Base-by-base conservation (phyloP, 2,113 vertebrate genomes). In the Thoracochromis brauschi region DNA sequence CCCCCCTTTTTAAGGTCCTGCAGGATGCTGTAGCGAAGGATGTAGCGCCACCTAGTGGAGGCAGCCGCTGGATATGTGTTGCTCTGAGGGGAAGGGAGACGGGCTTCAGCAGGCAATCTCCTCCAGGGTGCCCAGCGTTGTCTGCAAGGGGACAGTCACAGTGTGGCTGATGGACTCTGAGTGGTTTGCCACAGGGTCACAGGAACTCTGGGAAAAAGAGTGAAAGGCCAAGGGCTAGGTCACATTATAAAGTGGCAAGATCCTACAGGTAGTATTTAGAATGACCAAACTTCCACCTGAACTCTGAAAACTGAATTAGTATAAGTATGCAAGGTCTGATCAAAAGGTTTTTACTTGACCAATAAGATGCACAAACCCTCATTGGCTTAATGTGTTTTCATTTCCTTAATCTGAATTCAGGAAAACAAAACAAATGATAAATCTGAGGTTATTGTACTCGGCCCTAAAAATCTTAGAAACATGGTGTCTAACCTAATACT, bases 111-210 rank as follows among this genome's bases (percentile, higher is more conserved):
- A 99, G 95, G 98, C 98, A 31, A 99, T 99, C 95, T 99, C 98
- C 95, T 99, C 98, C 96, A 99, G 91, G 26, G 98, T 97, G 71
- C 98, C 98, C 92, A 99, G 96, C 10, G 98, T 97, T 1, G 98
- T 98, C 97, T 99, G 98, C 94, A 99, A 95, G 21, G 98, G 98
- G 92, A 99, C 97, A 0, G 96, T 98, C 97, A 99, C 98, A 81
- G 98, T 98, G 98, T 99, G 98, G 97, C 98, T 98, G 96, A 98
- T 98, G 94, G 97, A 97, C 96, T 99, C 98, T 0, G 98, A 98
- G 93, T 99, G 98, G 94, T 99, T 99, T 49, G 97, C 97, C 95
- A 98, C 96, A 1, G 98, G 97, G 92, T 99, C 98, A 58, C 98
- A 99, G 82, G 98, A 97, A 95, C 98, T 98, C 98, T 99, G 96